phyloP scores from a whole-genome alignment of 2,888 invertebrate species.

The Eustalomyia histrio region DNA sequence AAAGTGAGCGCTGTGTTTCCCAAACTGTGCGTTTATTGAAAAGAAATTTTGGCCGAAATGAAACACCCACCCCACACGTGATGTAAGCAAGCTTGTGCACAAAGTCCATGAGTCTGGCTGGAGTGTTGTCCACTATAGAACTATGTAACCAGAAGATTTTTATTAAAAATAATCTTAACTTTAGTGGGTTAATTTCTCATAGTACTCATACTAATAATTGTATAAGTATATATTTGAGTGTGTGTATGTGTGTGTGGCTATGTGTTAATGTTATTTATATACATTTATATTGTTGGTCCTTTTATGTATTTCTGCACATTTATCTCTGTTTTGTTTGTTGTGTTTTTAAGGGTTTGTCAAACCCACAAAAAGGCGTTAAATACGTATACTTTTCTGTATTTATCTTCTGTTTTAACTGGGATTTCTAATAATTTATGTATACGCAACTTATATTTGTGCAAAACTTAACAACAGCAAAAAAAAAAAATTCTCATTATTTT shows the following conservation, averaged over 20 bases:
- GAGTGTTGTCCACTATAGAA: no score
- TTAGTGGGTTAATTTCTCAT: no score
- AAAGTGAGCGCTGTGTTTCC: no score
- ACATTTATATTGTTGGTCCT: conserved; percentile 11
- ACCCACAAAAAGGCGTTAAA: conserved; percentile 54
- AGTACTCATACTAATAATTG: no score
- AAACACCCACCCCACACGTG: no score
- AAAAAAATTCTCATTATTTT: conserved; percentile 27
- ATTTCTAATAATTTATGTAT: conserved; percentile 61
- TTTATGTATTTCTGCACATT: background rate
- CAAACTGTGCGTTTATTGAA: no score
- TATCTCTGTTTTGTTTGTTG: background rate
- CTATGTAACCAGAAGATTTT: no score
- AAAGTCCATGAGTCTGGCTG: no score
- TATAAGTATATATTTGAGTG: background rate
- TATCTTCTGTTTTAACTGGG: conserved; percentile 49
- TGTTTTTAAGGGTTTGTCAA: conserved; percentile 32
- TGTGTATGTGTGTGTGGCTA: background rate
- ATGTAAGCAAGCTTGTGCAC: no score
- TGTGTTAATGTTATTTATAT: conserved; percentile 2
- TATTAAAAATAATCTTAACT: no score
- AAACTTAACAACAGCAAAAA: conserved; percentile 1
- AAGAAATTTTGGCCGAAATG: no score
- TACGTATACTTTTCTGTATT: conserved; percentile 30
- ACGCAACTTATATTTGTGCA: conserved; percentile 45